Conservation (phyloP, 2,888 invertebrate species). For the Caradrina clavipalpis region DNA sequence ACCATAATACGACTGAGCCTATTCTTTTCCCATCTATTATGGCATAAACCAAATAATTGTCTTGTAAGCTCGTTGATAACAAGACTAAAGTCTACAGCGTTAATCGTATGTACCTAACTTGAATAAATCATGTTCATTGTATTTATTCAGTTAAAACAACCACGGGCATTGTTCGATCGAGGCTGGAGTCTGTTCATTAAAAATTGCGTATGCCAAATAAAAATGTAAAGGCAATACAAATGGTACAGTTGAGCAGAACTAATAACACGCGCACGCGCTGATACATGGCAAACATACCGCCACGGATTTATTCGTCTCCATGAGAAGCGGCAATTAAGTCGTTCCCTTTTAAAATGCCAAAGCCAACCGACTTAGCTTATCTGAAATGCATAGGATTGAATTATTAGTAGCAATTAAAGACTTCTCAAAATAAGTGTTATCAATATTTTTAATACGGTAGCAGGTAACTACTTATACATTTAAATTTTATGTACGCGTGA, state of each 20-base stretch:
- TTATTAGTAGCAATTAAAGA: constrained; percentile 88
- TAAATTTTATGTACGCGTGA: constrained; percentile 88
- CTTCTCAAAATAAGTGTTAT: constrained; percentile 87
- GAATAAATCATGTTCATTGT: constrained; percentile 53
- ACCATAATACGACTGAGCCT: constrained; percentile 83
- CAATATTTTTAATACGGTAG: constrained; percentile 90
- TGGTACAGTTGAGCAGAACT: constrained; percentile 65
- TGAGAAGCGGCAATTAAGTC: constrained; percentile 83
- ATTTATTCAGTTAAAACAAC: constrained; percentile 37
- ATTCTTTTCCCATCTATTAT: constrained; percentile 77
- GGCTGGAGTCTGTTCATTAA: constrained; percentile 36
- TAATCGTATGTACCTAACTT: constrained; percentile 60
- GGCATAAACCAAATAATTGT: constrained; percentile 77
- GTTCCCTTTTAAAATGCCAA: constrained; percentile 80
- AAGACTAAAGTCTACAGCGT: constrained; percentile 61
- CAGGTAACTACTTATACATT: constrained; percentile 88
- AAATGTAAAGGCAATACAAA: constrained; percentile 46
- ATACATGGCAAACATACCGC: constrained; percentile 72
- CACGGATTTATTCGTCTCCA: constrained; percentile 76
- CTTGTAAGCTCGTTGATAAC: constrained; percentile 78
- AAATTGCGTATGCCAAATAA: constrained; percentile 33
- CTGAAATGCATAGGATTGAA: constrained; percentile 85
- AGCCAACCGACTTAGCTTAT: constrained; percentile 79
- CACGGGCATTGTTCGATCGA: constrained; percentile 37
- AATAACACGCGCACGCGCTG: constrained; percentile 79